A percentile compares a stretch with the other conserved stretches of the same genome.
Conservation (phyloP, 2,888 invertebrate species). For the Alitta virens region DNA sequence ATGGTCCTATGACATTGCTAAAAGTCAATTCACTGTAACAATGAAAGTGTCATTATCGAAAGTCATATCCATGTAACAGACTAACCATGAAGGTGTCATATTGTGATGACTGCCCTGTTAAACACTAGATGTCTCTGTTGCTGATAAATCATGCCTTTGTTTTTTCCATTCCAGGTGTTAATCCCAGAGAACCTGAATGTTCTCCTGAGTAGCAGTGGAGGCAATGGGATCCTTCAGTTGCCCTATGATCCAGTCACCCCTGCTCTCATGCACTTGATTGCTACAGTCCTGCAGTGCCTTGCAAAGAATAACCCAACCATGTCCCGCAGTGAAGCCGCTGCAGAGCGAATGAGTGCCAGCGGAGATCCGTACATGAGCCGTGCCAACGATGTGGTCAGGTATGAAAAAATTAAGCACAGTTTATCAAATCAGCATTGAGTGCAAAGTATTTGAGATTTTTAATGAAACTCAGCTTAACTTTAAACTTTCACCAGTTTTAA, state of each 20-base stretch:
- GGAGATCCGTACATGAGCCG: slow-evolving; percentile 46
- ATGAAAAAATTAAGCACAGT: slow-evolving; percentile 6
- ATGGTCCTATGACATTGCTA: too few relatives aligned
- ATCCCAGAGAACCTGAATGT: slow-evolving; percentile 45
- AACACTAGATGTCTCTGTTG: background rate
- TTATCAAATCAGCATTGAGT: too few relatives aligned
- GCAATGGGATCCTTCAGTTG: slow-evolving; percentile 35
- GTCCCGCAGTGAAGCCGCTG: slow-evolving; percentile 45
- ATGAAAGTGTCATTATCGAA: too few relatives aligned
- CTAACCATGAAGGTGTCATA: too few relatives aligned
- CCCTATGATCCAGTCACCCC: slow-evolving; percentile 55
- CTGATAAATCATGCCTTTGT: background rate
- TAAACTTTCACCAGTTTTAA: too few relatives aligned
- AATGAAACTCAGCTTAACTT: too few relatives aligned
- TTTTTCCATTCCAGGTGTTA: slow-evolving; percentile 33
- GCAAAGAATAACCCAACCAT: slow-evolving; percentile 46
- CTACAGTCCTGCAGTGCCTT: slow-evolving; percentile 45
- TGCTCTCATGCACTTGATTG: slow-evolving; percentile 44
- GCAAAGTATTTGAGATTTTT: too few relatives aligned
- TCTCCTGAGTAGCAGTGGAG: slow-evolving; percentile 21
- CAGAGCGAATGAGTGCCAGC: slow-evolving; percentile 46
- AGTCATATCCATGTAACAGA: too few relatives aligned
- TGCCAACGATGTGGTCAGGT: slow-evolving; percentile 57
- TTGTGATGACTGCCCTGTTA: too few relatives aligned
- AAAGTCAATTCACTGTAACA: too few relatives aligned